Evolutionary conservation across 1,140 invertebrate species (phyloP).

Genomic region (Sycobia sp.): DNA sequence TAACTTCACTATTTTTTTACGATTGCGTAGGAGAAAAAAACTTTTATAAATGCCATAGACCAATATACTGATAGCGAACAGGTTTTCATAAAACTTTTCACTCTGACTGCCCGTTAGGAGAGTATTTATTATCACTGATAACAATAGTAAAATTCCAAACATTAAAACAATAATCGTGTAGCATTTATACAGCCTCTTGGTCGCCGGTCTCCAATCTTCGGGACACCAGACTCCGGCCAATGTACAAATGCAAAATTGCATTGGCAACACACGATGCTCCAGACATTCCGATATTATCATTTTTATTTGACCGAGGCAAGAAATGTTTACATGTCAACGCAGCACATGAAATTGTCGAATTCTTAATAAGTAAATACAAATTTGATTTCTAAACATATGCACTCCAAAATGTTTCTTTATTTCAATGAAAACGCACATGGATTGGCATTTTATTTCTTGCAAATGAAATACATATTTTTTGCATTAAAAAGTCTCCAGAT

Average conservation of each 20-base stretch:
- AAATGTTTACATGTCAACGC: too few relatives aligned
- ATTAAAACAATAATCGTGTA: not conserved
- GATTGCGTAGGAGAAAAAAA: slow-evolving; percentile 10
- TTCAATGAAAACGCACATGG: too few relatives aligned
- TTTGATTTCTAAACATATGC: too few relatives aligned
- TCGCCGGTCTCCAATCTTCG: not conserved
- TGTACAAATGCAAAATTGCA: slow-evolving; percentile 22
- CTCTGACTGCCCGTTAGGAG: not conserved
- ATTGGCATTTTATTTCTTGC: too few relatives aligned
- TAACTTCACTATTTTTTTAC: not conserved
- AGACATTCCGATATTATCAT: slow-evolving; percentile 10
- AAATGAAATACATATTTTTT: too few relatives aligned
- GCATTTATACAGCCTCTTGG: slow-evolving; percentile 1
- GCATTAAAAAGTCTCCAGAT: too few relatives aligned
- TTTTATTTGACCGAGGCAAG: too few relatives aligned
- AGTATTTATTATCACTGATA: slow-evolving; percentile 3
- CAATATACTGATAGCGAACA: slow-evolving; percentile 12
- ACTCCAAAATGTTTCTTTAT: too few relatives aligned
- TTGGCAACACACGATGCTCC: slow-evolving; percentile 6
- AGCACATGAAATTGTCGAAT: too few relatives aligned
- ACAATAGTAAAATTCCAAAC: slow-evolving; percentile 14
- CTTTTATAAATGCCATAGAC: slow-evolving; percentile 8
- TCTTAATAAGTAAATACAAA: too few relatives aligned
- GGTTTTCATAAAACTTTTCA: slow-evolving; percentile 10
- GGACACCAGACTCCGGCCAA: slow-evolving; percentile 22